These are phyloP conservation scores for Mylabris sibirica DNA, from an alignment of 2,888 invertebrate genomes.

Conservation along the genomic window DNA sequence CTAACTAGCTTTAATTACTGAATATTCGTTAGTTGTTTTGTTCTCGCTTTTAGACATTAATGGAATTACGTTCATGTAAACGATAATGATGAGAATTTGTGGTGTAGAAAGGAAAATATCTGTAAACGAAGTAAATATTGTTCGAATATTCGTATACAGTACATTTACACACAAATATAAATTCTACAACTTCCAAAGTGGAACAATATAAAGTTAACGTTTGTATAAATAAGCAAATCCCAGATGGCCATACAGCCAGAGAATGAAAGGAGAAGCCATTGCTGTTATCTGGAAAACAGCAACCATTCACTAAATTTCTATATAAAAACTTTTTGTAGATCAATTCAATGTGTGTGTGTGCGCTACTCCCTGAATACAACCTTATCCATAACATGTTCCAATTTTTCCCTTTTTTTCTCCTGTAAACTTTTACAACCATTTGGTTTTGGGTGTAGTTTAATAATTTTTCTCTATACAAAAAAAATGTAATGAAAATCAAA, in stretches of 20 bases:
- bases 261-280: conserved; percentile 4
- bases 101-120: conserved; percentile 2
- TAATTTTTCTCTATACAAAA: not conserved
- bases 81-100: conserved; percentile 3
- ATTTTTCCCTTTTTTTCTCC: not conserved
- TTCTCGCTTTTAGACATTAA: not conserved
- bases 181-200: not conserved
- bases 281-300: conserved; percentile 11
- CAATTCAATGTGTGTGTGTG: conserved; percentile 5
- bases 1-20: not conserved
- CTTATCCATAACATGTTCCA: not conserved
- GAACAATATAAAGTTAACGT: conserved; percentile 12
- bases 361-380: not conserved
- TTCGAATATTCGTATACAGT: not conserved
- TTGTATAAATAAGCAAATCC: conserved; percentile 13
- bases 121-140: not conserved
- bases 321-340: conserved; percentile 7
- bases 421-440: not conserved
- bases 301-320: conserved; percentile 4
- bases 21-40: not conserved
- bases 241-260: conserved; percentile 11
- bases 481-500: not conserved
- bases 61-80: conserved; percentile 6
- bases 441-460: not conserved
- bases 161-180: not conserved